Evolutionary conservation across 2,888 invertebrate genomes (phyloP).

Genomic region (Steinernema hermaphroditum): DNA sequence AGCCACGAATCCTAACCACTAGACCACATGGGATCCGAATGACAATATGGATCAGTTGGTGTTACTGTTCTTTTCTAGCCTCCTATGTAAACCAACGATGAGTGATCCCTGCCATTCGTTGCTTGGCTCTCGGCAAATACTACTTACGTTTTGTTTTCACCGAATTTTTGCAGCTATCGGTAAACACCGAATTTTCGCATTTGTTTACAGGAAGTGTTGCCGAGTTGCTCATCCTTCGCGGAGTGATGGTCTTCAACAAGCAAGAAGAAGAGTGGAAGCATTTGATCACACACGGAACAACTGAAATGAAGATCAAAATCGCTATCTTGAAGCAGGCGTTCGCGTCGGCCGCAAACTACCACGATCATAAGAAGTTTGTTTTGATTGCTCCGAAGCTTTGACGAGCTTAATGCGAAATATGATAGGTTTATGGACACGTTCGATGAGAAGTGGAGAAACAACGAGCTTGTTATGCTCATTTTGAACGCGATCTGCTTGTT

Average conservation of each 20-base stretch:
- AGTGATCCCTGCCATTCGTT: too few species aligned
- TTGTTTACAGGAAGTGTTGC: slow-evolving; percentile 76
- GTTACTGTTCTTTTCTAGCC: too few species aligned
- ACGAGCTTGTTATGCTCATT: slow-evolving; percentile 86
- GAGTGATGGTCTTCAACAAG: slow-evolving; percentile 87
- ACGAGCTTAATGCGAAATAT: background rate
- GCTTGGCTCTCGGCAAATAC: too few species aligned
- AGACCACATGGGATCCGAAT: slow-evolving; percentile 55
- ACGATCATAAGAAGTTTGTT: slow-evolving; percentile 79
- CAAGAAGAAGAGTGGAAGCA: slow-evolving; percentile 85
- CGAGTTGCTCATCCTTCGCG: slow-evolving; percentile 91
- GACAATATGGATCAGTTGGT: too few species aligned
- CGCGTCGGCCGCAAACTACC: slow-evolving; percentile 78
- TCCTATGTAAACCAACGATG: too few species aligned
- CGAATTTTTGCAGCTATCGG: background rate
- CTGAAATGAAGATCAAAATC: slow-evolving; percentile 73
- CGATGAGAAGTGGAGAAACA: slow-evolving; percentile 75
- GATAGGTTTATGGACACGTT: slow-evolving; percentile 50
- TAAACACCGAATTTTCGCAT: background rate
- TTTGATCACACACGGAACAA: slow-evolving; percentile 30
- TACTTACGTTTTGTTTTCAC: too few species aligned
- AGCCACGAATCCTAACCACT: slow-evolving; percentile 64
- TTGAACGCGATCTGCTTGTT: slow-evolving; percentile 78
- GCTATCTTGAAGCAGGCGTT: slow-evolving; percentile 84
- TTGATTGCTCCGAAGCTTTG: background rate